Evolutionary conservation across 1,140 invertebrate genomes (phyloP).

Genomic region (Pogonomyrmex californicus): DNA sequence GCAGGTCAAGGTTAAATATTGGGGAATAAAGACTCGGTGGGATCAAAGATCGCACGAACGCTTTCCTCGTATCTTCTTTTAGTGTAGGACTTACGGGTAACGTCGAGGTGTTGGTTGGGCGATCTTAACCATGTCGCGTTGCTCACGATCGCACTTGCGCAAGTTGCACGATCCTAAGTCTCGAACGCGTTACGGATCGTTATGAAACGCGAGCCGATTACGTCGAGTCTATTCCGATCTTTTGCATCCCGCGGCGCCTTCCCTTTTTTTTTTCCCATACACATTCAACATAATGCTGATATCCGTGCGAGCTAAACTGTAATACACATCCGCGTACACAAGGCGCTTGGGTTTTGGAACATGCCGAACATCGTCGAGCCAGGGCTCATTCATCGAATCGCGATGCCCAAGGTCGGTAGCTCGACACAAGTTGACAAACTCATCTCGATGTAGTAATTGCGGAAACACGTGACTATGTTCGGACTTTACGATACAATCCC

Average conservation of each 20-base stretch:
- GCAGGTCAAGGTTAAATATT: background rate
- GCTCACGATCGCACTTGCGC: background rate
- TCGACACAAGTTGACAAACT: slow-evolving; percentile 22
- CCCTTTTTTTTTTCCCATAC: slow-evolving; percentile 20
- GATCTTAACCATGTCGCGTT: background rate
- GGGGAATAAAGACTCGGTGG: background rate
- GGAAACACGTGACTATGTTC: slow-evolving; percentile 5
- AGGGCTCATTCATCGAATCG: slow-evolving; percentile 51
- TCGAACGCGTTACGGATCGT: slow-evolving; percentile 27
- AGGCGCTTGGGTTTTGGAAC: background rate
- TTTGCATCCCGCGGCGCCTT: slow-evolving; percentile 42
- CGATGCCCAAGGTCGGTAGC: slow-evolving; percentile 35
- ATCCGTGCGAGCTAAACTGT: background rate
- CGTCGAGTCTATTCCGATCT: slow-evolving; percentile 51
- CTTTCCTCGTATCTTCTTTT: background rate
- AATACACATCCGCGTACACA: background rate
- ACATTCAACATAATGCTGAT: background rate
- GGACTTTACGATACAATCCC: background rate
- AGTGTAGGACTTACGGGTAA: background rate
- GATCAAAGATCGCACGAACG: background rate
- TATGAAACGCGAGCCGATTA: slow-evolving; percentile 47
- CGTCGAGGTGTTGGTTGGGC: background rate
- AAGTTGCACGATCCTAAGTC: slow-evolving; percentile 48
- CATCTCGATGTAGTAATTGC: slow-evolving; percentile 23
- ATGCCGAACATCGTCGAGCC: slow-evolving; percentile 9